A percentile compares a stretch with the other conserved stretches of the same genome.
These are phyloP conservation scores for Cydia amplana DNA, from an alignment of 1,140 invertebrate genomes.

Conservation along the genomic window DNA sequence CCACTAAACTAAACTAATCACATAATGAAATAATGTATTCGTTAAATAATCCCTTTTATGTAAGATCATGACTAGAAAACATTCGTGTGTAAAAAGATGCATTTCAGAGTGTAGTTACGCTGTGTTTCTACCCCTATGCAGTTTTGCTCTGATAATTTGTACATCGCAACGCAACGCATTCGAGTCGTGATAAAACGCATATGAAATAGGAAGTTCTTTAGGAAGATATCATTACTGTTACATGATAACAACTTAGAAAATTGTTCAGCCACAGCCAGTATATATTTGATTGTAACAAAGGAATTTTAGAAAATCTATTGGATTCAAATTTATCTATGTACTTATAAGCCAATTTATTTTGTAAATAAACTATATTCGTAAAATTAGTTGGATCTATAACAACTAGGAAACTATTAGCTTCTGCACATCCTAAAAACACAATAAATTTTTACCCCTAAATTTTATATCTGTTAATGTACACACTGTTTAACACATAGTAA, in stretches of 20 bases:
- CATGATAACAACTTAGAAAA: conserved; percentile 1
- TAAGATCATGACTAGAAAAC: conserved; percentile 15
- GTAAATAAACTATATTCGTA: neutral
- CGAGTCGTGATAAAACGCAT: neutral
- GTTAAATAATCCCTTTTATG: conserved; percentile 13
- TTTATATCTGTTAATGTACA: too few relatives aligned
- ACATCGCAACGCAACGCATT: conserved; percentile 1
- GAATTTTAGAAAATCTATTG: neutral
- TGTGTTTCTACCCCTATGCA: neutral
- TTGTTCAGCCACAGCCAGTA: neutral
- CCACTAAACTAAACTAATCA: conserved; percentile 4
- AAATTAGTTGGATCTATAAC: neutral
- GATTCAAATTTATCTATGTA: neutral
- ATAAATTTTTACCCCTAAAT: too few relatives aligned
- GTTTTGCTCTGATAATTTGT: neutral
- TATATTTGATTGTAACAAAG: conserved; percentile 14
- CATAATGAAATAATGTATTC: conserved; percentile 22
- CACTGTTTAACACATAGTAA: too few relatives aligned
- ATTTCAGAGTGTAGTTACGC: neutral
- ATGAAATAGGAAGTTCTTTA: conserved; percentile 13
- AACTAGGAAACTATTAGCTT: neutral
- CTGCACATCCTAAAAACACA: neutral
- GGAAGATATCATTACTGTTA: neutral
- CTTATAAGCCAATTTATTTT: neutral
- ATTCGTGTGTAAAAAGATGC: neutral